These are phyloP conservation scores for Spheniscus mendiculus DNA, from an alignment of 2,113 vertebrate species.

Conservation along the genomic window DNA sequence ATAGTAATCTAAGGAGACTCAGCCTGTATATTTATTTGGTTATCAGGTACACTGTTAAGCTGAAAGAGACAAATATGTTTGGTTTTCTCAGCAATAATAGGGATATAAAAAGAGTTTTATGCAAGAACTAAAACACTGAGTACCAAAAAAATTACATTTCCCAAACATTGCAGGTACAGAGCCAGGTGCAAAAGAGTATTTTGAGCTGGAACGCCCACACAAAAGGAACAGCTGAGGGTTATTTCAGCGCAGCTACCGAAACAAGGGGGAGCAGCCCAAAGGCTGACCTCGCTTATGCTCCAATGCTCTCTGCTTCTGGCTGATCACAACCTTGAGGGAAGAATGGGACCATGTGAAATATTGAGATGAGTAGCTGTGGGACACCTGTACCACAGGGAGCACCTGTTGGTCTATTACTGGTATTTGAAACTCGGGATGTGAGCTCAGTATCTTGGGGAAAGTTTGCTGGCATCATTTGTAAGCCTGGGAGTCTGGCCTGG, in stretches of 20 bases:
- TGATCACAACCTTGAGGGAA: not conserved
- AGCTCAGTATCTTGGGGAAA: not conserved
- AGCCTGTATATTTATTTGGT: not conserved
- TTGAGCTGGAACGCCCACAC: not conserved
- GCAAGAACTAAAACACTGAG: not conserved
- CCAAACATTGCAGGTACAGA: not conserved
- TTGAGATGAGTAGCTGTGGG: not conserved
- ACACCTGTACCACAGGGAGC: not conserved
- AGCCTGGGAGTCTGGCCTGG: not conserved
- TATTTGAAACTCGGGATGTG: not conserved
- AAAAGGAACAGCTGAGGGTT: not conserved
- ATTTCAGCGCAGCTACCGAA: not conserved
- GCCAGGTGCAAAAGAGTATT: not conserved
- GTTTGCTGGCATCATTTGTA: not conserved
- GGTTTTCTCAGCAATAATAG: conserved; percentile 13
- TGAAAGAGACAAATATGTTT: conserved; percentile 12
- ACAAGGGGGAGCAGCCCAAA: not conserved
- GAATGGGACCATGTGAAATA: not conserved
- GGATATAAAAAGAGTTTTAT: not conserved
- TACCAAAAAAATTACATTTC: not conserved
- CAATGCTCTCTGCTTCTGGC: not conserved
- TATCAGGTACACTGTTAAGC: not conserved
- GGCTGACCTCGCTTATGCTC: not conserved
- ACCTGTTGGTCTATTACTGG: not conserved
- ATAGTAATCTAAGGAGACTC: conserved; percentile 27